A percentile compares a stretch with the other conserved stretches of the same genome.
phyloP scores from a whole-genome alignment of 2,797 vertebrate species.

The Delichon dasypus region DNA sequence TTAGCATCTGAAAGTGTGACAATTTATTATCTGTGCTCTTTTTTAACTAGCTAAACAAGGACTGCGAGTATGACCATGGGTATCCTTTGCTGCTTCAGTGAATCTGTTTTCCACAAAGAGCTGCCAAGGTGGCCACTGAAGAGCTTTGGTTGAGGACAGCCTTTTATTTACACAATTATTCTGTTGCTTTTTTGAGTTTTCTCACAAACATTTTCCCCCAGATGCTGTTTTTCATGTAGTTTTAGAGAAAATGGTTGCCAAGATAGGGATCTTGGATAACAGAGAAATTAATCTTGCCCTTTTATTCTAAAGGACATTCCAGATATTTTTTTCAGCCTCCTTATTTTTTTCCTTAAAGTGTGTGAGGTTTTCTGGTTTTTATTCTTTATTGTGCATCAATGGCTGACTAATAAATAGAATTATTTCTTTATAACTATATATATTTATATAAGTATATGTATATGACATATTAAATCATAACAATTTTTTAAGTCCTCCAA shows the following conservation, averaged over 20 bases:
- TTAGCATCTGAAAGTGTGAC: not conserved
- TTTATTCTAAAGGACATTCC: not conserved
- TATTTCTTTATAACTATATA: not conserved
- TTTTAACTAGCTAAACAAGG: not conserved
- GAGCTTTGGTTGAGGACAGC: not conserved
- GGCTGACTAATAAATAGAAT: not conserved
- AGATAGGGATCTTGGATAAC: not conserved
- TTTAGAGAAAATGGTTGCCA: not conserved
- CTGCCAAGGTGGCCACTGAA: not conserved
- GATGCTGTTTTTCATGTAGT: not conserved
- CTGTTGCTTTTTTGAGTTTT: not conserved
- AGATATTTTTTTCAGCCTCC: not conserved
- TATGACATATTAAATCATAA: not conserved
- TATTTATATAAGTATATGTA: not conserved
- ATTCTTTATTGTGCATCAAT: not conserved
- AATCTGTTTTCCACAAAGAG: not conserved
- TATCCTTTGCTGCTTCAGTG: not conserved
- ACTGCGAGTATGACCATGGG: not conserved
- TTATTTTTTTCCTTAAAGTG: not conserved
- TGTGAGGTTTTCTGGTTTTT: not conserved
- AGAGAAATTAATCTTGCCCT: not conserved
- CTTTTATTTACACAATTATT: not conserved
- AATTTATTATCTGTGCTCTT: not conserved
- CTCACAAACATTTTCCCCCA: not conserved
- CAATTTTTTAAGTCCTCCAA: not conserved